Evolutionary conservation across 2,888 invertebrate species (phyloP).

Genomic region (Clistopyga incitator): DNA sequence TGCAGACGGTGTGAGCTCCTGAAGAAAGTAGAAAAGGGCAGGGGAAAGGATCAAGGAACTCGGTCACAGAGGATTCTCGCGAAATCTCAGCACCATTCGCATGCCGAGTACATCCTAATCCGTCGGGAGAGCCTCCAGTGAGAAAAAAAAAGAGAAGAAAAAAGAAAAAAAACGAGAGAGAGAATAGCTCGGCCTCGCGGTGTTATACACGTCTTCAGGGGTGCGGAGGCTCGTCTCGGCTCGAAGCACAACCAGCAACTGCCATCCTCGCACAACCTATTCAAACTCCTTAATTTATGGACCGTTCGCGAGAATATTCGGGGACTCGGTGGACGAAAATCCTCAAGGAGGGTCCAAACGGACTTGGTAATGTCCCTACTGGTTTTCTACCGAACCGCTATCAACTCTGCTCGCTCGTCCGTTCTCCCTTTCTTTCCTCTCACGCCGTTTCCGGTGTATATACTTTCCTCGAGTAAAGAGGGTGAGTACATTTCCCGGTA

Average conservation of each 20-base stretch:
- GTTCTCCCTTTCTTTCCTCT: constrained; percentile 29
- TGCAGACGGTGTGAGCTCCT: neutral
- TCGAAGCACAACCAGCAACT: constrained; percentile 22
- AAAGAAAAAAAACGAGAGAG: too few species aligned
- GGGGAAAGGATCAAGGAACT: constrained; percentile 32
- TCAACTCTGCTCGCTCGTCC: constrained; percentile 12
- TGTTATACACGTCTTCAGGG: constrained; percentile 32
- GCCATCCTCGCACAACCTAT: constrained; percentile 41
- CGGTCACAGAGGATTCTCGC: constrained; percentile 34
- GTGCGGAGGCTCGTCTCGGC: constrained; percentile 32
- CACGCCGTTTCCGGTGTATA: constrained; percentile 1
- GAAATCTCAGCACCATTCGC: constrained; percentile 33
- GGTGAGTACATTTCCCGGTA: constrained; percentile 34
- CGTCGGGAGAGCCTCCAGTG: constrained; percentile 10
- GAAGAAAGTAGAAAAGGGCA: neutral
- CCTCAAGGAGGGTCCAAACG: constrained; percentile 43
- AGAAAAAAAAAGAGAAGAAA: constrained; percentile 44
- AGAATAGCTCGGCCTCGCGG: constrained; percentile 35
- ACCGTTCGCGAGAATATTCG: constrained; percentile 45
- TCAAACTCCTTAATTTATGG: constrained; percentile 51
- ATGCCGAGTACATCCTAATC: constrained; percentile 43
- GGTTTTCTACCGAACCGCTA: constrained; percentile 29
- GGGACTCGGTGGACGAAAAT: constrained; percentile 32
- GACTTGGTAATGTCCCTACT: constrained; percentile 42
- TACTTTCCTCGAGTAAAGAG: constrained; percentile 15